Evolutionary conservation across 1,140 invertebrate genomes (phyloP).

Genomic region (Drosophila pandora): DNA sequence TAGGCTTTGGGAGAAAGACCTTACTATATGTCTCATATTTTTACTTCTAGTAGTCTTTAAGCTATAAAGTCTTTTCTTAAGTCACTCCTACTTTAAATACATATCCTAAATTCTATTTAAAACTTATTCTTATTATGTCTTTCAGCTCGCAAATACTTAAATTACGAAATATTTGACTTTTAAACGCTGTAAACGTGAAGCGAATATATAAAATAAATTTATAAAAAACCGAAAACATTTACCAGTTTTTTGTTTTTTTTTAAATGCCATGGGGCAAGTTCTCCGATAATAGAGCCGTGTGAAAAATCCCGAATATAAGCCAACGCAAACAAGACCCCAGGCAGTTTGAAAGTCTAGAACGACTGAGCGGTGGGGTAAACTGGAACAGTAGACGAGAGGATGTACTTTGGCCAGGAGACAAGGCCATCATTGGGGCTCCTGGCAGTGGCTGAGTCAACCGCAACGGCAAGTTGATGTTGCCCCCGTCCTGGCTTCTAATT

Average conservation of each 20-base stretch:
- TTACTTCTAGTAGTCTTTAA: no score
- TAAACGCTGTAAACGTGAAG: background rate
- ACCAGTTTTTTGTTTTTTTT: conserved; percentile 21
- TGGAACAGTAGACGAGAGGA: conserved; percentile 38
- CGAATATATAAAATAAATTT: conserved; percentile 9
- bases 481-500: conserved; percentile 79
- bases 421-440: conserved; percentile 60
- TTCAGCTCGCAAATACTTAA: background rate
- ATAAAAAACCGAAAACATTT: background rate
- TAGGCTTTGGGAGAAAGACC: background rate
- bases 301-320: conserved; percentile 28
- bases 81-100: background rate
- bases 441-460: conserved; percentile 45
- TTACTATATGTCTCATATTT: background rate
- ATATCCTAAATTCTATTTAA: background rate
- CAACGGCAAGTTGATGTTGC: conserved; percentile 83
- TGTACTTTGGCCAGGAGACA: conserved; percentile 67
- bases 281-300: conserved; percentile 21
- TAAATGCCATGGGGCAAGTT: conserved; percentile 23
- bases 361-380: conserved; percentile 19
- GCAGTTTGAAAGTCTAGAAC: conserved; percentile 18
- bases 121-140: background rate
- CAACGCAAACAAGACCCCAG: conserved; percentile 38
- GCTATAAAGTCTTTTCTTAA: no score
- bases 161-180: background rate